phyloP scores from a whole-genome alignment of 2,797 vertebrate species.

The Meriones psammophilus region DNA sequence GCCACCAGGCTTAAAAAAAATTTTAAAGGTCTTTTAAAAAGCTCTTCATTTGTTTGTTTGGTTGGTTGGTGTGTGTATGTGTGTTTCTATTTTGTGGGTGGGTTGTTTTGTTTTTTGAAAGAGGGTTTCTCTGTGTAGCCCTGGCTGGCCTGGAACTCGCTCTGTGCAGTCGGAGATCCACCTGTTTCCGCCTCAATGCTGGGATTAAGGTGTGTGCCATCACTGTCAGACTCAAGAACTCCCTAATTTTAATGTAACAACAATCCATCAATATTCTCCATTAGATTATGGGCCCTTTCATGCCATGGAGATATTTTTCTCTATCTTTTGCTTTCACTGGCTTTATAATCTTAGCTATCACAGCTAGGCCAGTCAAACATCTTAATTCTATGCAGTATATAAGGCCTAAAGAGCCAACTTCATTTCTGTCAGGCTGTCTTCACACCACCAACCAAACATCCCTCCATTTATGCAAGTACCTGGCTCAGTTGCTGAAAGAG shows the following conservation, averaged over 20 bases:
- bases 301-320: not conserved
- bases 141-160: not conserved
- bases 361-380: not conserved
- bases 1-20: no score
- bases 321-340: constrained; percentile 23
- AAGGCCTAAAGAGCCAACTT: not conserved
- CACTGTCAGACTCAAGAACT: not conserved
- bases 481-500: accelerated
- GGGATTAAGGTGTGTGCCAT: not conserved
- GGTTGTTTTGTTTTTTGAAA: not conserved
- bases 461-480: accelerated
- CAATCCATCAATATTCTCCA: not conserved
- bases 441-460: not conserved
- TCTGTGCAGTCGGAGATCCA: not conserved
- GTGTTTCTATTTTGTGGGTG: no score
- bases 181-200: not conserved
- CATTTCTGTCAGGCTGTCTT: not conserved
- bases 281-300: not conserved
- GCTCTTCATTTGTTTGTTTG: not conserved
- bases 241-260: not conserved
- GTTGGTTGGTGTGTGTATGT: no score
- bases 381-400: no score
- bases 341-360: not conserved
- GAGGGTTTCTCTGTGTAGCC: not conserved
- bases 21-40: not conserved